Conservation (phyloP, 2,888 invertebrate species). For the Argyresthia albistria region DNA sequence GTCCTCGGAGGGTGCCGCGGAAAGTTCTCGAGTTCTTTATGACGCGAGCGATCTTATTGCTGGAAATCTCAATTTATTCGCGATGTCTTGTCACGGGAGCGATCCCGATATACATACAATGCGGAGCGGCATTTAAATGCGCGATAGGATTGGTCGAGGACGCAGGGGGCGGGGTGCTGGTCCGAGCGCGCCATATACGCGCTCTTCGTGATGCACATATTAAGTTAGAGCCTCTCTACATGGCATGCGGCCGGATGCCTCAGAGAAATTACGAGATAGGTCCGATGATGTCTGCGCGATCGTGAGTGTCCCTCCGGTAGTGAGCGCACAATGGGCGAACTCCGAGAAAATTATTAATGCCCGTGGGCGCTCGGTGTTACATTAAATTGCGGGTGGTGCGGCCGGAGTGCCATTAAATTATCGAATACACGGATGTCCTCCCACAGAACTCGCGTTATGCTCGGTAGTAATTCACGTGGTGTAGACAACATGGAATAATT, state of each 20-base stretch:
- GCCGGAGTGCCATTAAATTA: constrained; percentile 34
- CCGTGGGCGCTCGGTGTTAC: constrained; percentile 34
- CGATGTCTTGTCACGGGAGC: constrained; percentile 16
- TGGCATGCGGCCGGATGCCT: constrained; percentile 43
- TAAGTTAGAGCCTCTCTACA: constrained; percentile 63
- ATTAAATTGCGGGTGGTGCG: constrained; percentile 48
- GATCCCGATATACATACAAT: constrained; percentile 66
- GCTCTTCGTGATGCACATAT: constrained; percentile 69
- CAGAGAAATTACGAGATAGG: constrained; percentile 49
- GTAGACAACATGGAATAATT: constrained; percentile 15
- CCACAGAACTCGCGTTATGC: constrained; percentile 17
- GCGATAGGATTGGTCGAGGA: constrained; percentile 61
- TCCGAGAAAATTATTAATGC: constrained; percentile 40
- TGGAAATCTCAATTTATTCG: constrained; percentile 58
- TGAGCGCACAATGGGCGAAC: constrained; percentile 39
- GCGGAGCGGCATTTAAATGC: constrained; percentile 54
- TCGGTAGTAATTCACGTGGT: constrained; percentile 9
- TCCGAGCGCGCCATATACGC: constrained; percentile 50
- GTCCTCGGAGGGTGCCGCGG: constrained; percentile 3
- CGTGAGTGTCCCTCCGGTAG: constrained; percentile 49
- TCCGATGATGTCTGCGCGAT: constrained; percentile 45
- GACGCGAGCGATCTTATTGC: not conserved
- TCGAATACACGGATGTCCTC: constrained; percentile 35
- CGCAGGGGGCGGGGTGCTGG: constrained; percentile 41
- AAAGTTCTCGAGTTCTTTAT: not conserved